Evolutionary conservation across 2,113 vertebrate genomes (phyloP).

Genomic region (Lamprologus sp.): DNA sequence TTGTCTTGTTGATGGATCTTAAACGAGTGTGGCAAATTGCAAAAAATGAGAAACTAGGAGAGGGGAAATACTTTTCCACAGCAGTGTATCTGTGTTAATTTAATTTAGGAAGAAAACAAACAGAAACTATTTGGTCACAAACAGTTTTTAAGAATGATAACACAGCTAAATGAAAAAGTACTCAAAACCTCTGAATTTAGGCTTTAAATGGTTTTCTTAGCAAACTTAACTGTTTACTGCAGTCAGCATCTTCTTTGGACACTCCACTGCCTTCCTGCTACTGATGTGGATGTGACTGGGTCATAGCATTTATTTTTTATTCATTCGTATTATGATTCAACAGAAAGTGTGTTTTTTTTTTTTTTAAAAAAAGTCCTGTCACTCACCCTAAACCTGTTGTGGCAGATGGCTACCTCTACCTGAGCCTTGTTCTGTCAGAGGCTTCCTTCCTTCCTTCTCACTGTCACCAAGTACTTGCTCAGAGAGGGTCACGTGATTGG

Average conservation of each 20-base stretch:
- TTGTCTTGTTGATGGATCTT: not conserved
- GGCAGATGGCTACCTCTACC: not conserved
- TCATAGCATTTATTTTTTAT: not conserved
- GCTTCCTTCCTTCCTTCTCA: not conserved
- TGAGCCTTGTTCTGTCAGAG: not conserved
- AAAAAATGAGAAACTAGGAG: not conserved
- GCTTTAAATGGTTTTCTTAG: not conserved
- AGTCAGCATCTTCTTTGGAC: not conserved
- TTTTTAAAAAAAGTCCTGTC: not conserved
- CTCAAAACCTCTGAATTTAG: not conserved
- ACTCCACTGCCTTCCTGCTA: not conserved
- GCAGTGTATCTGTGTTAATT: not conserved
- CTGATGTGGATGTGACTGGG: not conserved
- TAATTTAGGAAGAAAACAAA: not conserved
- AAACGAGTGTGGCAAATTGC: not conserved
- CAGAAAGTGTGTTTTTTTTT: not conserved
- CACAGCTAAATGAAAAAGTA: not conserved
- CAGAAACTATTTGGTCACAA: not conserved
- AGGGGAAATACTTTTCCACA: not conserved
- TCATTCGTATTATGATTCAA: not conserved
- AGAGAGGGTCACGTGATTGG: not conserved
- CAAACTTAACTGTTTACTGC: not conserved
- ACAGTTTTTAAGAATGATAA: not conserved
- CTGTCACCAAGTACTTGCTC: not conserved
- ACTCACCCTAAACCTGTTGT: not conserved